Evolutionary conservation across 2,797 vertebrate species (phyloP).

Genomic region (Valencia hispanica): DNA sequence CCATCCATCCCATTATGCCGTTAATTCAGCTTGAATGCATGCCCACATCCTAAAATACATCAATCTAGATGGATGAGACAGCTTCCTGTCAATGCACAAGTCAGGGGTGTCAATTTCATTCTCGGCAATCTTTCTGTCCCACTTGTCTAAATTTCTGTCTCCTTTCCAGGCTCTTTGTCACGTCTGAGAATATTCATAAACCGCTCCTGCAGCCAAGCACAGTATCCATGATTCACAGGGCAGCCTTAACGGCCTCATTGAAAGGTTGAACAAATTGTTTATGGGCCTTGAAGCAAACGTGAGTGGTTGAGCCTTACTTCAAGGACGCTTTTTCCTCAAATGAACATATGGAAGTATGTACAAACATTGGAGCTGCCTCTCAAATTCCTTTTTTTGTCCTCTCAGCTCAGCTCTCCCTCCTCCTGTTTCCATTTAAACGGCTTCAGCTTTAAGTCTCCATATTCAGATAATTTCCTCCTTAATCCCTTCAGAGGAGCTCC

Average conservation of each 20-base stretch:
- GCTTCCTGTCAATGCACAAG: slow-evolving; percentile 30
- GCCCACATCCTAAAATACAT: slow-evolving; percentile 23
- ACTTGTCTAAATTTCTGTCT: slow-evolving; percentile 33
- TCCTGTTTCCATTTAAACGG: slow-evolving; percentile 70
- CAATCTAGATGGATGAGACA: slow-evolving; percentile 32
- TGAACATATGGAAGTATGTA: slow-evolving; percentile 33
- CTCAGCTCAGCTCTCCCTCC: slow-evolving; percentile 45
- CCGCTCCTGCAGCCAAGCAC: not conserved
- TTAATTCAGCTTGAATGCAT: slow-evolving; percentile 56
- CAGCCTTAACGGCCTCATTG: slow-evolving; percentile 21
- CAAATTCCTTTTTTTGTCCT: slow-evolving; percentile 27
- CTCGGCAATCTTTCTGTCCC: slow-evolving; percentile 22
- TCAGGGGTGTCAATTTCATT: slow-evolving; percentile 32
- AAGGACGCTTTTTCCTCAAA: slow-evolving; percentile 40
- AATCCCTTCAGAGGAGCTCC: slow-evolving; percentile 70
- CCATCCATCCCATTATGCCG: slow-evolving; percentile 45
- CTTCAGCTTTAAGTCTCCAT: slow-evolving; percentile 70
- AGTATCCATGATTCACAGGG: slow-evolving; percentile 20
- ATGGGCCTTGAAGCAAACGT: slow-evolving; percentile 32
- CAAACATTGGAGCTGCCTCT: slow-evolving; percentile 35
- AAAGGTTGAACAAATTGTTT: slow-evolving; percentile 26
- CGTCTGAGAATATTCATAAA: slow-evolving; percentile 26
- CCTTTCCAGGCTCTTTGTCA: slow-evolving; percentile 1
- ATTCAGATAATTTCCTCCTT: slow-evolving; percentile 71
- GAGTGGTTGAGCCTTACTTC: slow-evolving; percentile 24